Evolutionary conservation across 1,140 invertebrate species (phyloP).

Genomic region (Drosophila sp.): DNA sequence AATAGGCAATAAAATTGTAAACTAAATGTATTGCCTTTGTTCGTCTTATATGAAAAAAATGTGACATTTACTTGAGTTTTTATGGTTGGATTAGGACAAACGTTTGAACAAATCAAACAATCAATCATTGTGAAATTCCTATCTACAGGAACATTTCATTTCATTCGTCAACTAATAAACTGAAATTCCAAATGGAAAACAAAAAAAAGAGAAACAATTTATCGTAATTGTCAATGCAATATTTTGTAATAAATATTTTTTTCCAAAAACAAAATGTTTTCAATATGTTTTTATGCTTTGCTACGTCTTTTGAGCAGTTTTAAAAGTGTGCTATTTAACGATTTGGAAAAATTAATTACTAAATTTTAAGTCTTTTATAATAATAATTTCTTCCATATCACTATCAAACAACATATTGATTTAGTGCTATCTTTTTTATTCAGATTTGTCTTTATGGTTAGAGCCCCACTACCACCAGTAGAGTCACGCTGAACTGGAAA

Average conservation of each 20-base stretch:
- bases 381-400: too few relatives aligned
- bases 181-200: constrained; percentile 52
- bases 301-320: too few relatives aligned
- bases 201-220: constrained; percentile 51
- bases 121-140: constrained; percentile 29
- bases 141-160: constrained; percentile 63
- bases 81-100: constrained; percentile 21
- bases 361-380: too few relatives aligned
- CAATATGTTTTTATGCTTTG: too few relatives aligned
- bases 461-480: too few relatives aligned
- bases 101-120: constrained; percentile 12
- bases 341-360: too few relatives aligned
- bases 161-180: constrained; percentile 44
- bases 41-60: constrained; percentile 2
- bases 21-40: neutral
- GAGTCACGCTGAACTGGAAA: too few relatives aligned
- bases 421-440: too few relatives aligned
- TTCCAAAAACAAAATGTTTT: constrained; percentile 29
- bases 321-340: too few relatives aligned
- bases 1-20: constrained; percentile 45
- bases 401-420: too few relatives aligned
- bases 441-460: too few relatives aligned
- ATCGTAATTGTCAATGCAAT: constrained; percentile 71
- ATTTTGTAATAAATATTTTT: constrained; percentile 74
- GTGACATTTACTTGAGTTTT: constrained; percentile 30